phyloP scores from a whole-genome alignment of 2,113 vertebrate species.

The Athene cunicularia region DNA sequence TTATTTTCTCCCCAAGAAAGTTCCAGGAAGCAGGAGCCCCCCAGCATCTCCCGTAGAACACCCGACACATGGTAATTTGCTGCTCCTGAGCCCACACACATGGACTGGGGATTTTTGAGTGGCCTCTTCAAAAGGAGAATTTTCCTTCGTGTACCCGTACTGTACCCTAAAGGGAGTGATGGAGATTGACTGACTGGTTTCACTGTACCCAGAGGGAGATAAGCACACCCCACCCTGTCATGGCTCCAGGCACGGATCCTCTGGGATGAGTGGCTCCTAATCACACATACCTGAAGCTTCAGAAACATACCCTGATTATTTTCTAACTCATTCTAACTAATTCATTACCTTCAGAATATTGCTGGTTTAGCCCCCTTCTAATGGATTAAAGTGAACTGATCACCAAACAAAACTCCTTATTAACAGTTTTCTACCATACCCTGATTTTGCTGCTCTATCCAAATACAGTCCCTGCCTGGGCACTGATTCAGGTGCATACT shows the following conservation, averaged over 20 bases:
- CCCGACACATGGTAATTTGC: neutral
- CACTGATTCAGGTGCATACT: neutral
- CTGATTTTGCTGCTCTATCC: neutral
- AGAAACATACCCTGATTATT: neutral
- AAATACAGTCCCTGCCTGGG: rapidly evolving
- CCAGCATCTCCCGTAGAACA: neutral
- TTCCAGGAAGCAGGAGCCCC: neutral
- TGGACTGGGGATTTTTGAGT: neutral
- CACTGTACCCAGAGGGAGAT: neutral
- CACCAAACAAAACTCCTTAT: neutral
- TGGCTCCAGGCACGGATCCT: neutral
- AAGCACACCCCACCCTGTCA: rapidly evolving
- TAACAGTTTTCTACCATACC: neutral
- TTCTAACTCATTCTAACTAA: neutral
- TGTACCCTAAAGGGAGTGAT: neutral
- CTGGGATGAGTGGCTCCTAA: neutral
- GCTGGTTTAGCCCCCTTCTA: neutral
- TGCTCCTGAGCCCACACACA: neutral
- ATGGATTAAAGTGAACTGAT: neutral
- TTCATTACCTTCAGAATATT: neutral
- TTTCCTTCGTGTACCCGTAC: neutral
- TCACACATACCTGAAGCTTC: neutral
- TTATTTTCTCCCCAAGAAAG: neutral
- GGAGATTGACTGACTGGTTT: neutral
- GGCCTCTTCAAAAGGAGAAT: neutral